Percentiles rank a stretch among this genome's conserved stretches.
These are phyloP conservation scores for Coleophora flavipennella DNA, from an alignment of 2,888 invertebrate genomes.

Conservation along the genomic window DNA sequence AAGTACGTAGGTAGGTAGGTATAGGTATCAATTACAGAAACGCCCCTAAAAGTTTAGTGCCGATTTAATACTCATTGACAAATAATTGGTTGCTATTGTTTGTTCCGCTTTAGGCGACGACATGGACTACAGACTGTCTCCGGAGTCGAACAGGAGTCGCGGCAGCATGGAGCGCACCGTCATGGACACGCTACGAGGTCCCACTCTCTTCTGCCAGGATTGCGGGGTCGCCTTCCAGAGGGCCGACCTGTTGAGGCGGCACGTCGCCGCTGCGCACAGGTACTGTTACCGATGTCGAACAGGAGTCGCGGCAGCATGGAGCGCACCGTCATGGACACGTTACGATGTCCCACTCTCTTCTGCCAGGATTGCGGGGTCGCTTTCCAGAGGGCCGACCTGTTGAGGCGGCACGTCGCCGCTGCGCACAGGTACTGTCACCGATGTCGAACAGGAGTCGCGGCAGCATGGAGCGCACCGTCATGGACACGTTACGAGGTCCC, in stretches of 20 bases:
- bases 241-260: conserved; percentile 80
- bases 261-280: conserved; percentile 73
- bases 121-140: conserved; percentile 53
- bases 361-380: conserved; percentile 85
- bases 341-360: conserved; percentile 58
- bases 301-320: conserved; percentile 15
- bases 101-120: conserved; percentile 51
- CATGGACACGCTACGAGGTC: conserved; percentile 44
- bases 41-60: no score
- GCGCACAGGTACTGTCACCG: conserved; percentile 45
- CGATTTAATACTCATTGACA: no score
- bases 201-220: conserved; percentile 76
- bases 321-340: conserved; percentile 33
- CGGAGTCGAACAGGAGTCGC: conserved; percentile 23
- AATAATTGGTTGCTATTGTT: no score
- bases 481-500: conserved; percentile 49
- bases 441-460: no score
- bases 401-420: conserved; percentile 78
- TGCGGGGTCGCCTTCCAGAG: conserved; percentile 87
- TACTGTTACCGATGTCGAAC: conserved; percentile 28
- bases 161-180: conserved; percentile 21
- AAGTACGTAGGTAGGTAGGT: no score
- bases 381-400: conserved; percentile 82
- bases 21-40: no score
- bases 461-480: conserved; percentile 23